Evolutionary conservation across 2,113 vertebrate species (phyloP), one percentile per base, ranked within the genome.

Genomic region (Aviceda subcristata): DNA sequence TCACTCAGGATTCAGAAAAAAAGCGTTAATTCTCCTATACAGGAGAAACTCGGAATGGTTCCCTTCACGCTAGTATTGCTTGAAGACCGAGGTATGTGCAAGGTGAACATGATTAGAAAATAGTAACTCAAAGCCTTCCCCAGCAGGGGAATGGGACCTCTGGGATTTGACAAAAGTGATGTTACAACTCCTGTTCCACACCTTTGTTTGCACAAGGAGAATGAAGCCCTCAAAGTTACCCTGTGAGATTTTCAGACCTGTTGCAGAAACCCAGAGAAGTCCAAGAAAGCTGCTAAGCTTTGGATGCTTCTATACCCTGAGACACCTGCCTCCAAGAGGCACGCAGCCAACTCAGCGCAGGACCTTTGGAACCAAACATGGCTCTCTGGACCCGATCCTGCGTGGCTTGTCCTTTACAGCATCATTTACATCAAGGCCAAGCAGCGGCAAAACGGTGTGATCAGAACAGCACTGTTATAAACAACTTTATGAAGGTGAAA

Each of bases 61-160:
- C 64, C 74, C 67, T 90, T 66, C 18, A 2, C 3, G 7, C 85
- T 72, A 64, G 51, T 29, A 66, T 56, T 88, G 94, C 91, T 53
- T 83, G 92, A 95, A 97, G 94, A 85, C 80, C 38, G 22, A 86
- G 80, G 66, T 86, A 94, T 51, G 79, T 80, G 96, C 92, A 95
- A 97, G 96, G 75, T 81, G 88, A 95, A 92, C 69, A 43, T 15
- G n/a, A 90, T 55, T 30, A 84, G 85, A 91, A 96, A 96, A 97
- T 5, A 95, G 74, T 56, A 91, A 92, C 92, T 97, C 90, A 92
- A 92, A 96, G 96, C 72, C 67, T 96, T 96, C 43, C 69, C 85
- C 68, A 95, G 80, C 73, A 96, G 50, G 72, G 62, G 46, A 94
- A 81, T 38, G 26, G 81, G 83, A 87, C 46, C 79, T 87, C 60